Conservation (phyloP, 2,797 vertebrate species). For the Calcarius lapponicus region DNA sequence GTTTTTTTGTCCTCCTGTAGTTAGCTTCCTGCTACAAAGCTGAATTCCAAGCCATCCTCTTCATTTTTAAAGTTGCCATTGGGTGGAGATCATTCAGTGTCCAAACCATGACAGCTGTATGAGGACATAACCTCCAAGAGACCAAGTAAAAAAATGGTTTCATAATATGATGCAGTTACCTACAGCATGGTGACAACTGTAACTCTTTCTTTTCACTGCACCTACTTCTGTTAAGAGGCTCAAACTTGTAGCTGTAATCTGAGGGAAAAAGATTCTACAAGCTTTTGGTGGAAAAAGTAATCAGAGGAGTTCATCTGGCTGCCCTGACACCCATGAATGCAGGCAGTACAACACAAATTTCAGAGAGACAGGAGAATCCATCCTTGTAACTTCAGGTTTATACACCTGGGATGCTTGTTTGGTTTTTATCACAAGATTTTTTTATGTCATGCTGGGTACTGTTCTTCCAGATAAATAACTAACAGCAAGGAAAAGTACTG, state of each 20-base stretch:
- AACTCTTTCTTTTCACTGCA: background rate
- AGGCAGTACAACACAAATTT: background rate
- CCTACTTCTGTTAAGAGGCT: background rate
- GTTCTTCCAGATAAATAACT: background rate
- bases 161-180: background rate
- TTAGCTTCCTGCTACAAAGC: constrained; percentile 6
- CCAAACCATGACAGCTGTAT: background rate
- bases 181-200: background rate
- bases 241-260: background rate
- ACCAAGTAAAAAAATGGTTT: background rate
- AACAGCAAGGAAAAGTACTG: background rate
- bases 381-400: background rate
- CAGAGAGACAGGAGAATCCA: background rate
- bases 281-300: background rate
- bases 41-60: background rate
- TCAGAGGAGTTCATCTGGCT: background rate
- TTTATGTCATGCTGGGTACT: background rate
- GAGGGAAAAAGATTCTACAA: background rate
- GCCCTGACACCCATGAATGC: background rate
- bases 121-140: background rate
- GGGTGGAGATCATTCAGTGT: background rate
- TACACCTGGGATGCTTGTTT: background rate
- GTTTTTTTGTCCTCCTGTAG: background rate
- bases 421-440: background rate
- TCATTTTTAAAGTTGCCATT: background rate